Base-by-base conservation (phyloP, 2,888 invertebrate species). In the Pristionchus fissidentatus region DNA sequence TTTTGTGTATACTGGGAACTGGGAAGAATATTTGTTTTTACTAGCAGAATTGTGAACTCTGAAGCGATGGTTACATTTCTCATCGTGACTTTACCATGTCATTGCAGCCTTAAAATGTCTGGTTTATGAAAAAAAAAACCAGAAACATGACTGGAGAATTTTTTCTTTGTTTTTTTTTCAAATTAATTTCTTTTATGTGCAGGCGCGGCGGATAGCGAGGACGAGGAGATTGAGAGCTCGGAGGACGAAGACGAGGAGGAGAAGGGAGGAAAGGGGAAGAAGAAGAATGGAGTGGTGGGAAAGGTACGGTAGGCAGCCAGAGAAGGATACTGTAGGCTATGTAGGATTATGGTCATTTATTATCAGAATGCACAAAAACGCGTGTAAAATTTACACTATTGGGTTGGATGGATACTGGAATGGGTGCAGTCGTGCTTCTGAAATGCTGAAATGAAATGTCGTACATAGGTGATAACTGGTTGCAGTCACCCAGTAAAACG, bases 211-310 rank as follows among this genome's bases (percentile, higher is more conserved):
- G 86, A 87, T 43, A 85, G 85, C 19, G 89, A 89, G 29, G 88
- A 89, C 82, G 90, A 90, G 78, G 90, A 90, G 84, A 90, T 90
- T 86, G 88, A 87, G 52, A 89, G 89, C 46, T 90, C 90, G 73
- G 90, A 90, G 41, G 90, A 90, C 66, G 90, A 90, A 62, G 75
- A 79, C 13, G 62, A 85, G 41, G 85, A 87, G 57, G 66, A 13
- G 77, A 29, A 29, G 35, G 35, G 41, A 85, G 83, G 26, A 55
- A 75, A 78, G 73, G 22, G 35, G 66, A 80, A 4, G 84, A 81
- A 46, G 87, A 81, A 52, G 49, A 55, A 43, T 35, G 60, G 80
- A 43, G n/a, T n/a, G n/a, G n/a, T n/a, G n/a, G n/a, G n/a, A n/a
- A 43, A 55, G 66, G 57, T 62, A 43, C 10, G 41, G 55, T 41